A percentile compares a stretch with the other conserved stretches of the same genome.
These are phyloP conservation scores for Camponotus vicinus DNA, from an alignment of 1,140 invertebrate species.

Conservation along the genomic window DNA sequence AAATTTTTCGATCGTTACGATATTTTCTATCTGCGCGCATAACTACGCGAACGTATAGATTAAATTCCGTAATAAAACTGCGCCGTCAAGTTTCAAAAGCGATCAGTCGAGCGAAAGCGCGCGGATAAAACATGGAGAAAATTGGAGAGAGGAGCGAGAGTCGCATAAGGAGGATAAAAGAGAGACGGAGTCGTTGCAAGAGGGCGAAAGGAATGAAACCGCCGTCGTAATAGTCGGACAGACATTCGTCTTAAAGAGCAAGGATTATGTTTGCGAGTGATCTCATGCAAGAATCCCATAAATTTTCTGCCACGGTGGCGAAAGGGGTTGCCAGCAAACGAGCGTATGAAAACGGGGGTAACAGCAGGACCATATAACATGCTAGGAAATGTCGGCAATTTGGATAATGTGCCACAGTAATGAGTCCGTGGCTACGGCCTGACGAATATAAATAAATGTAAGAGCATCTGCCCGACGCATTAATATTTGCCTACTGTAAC, in stretches of 20 bases:
- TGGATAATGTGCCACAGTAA: slow-evolving; percentile 74
- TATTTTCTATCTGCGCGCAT: neutral
- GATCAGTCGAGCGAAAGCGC: slow-evolving; percentile 38
- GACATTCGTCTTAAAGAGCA: slow-evolving; percentile 67
- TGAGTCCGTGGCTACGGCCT: slow-evolving; percentile 57
- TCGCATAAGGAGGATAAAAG: neutral
- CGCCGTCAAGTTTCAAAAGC: slow-evolving; percentile 23
- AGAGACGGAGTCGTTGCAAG: slow-evolving; percentile 40
- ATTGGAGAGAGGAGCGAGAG: neutral
- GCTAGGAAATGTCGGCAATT: slow-evolving; percentile 75
- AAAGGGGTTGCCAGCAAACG: slow-evolving; percentile 77
- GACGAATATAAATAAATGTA: slow-evolving; percentile 49
- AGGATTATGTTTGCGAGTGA: slow-evolving; percentile 74
- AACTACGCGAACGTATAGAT: slow-evolving; percentile 26
- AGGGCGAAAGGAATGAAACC: slow-evolving; percentile 13
- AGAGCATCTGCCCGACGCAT: slow-evolving; percentile 5
- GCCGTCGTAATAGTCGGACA: slow-evolving; percentile 30
- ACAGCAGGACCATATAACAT: neutral
- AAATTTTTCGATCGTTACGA: neutral
- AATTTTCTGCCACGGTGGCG: slow-evolving; percentile 71
- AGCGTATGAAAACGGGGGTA: slow-evolving; percentile 40
- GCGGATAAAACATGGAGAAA: neutral
- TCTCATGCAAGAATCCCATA: slow-evolving; percentile 77
- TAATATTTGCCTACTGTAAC: slow-evolving; percentile 11
- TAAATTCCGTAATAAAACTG: slow-evolving; percentile 47